phyloP scores from a whole-genome alignment of 2,888 invertebrate species.

The Drosophila longiperda region DNA sequence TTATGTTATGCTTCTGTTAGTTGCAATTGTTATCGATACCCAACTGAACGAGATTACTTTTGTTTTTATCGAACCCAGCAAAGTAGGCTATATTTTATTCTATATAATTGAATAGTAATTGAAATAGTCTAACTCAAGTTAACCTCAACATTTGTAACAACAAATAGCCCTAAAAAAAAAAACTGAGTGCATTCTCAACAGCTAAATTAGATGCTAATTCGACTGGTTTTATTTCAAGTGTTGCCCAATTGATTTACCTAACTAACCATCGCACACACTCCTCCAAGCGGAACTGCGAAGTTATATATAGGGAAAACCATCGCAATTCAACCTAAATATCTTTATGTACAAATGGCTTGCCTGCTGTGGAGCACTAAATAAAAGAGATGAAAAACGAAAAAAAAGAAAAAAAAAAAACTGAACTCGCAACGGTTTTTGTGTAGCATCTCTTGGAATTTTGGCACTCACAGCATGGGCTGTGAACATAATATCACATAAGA shows the following conservation, averaged over 20 bases:
- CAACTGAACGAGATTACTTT: no score
- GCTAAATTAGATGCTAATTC: conserved; percentile 41
- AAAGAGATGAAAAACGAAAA: neutral
- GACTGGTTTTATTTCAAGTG: conserved; percentile 16
- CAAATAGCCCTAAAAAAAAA: neutral
- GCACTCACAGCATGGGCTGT: conserved; percentile 30
- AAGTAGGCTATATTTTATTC: no score
- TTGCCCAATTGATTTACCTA: conserved; percentile 26
- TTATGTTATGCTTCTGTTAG: no score
- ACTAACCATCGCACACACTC: conserved; percentile 15
- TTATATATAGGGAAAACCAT: conserved; percentile 35
- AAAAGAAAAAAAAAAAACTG: conserved; percentile 1
- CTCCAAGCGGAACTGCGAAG: neutral
- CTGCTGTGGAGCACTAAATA: conserved; percentile 10
- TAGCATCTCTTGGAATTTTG: conserved; percentile 37
- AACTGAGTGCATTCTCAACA: neutral
- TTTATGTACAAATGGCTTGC: conserved; percentile 39
- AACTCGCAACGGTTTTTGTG: conserved; percentile 2
- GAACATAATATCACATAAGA: conserved; percentile 29
- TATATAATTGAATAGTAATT: neutral
- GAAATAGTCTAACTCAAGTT: neutral
- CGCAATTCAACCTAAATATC: conserved; percentile 64
- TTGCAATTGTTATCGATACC: no score
- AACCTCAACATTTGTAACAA: neutral
- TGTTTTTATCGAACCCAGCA: no score